A percentile compares a stretch with the other conserved stretches of the same genome.
Conservation (phyloP, 1,140 invertebrate species). For the roundworm (Caenorhabditis elegans) region WBcel235 BX284606.5:15372001-15372500, state of each 20-base stretch:
- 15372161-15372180: not conserved
- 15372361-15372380: too few relatives aligned
- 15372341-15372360: not conserved
- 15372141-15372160: not conserved
- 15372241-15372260: not conserved
- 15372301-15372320: not conserved
- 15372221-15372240: slow-evolving; percentile 5
- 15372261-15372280: not conserved
- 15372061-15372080: slow-evolving; percentile 8
- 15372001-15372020: slow-evolving; percentile 56
- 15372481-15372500: slow-evolving; percentile 7
- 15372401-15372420: too few relatives aligned
- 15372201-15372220: not conserved
- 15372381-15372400: too few relatives aligned
- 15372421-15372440: too few relatives aligned
- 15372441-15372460: too few relatives aligned
- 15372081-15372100: slow-evolving; percentile 38
- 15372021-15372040: slow-evolving; percentile 59
- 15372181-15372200: not conserved
- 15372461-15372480: too few relatives aligned
- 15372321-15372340: not conserved
- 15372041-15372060: slow-evolving; percentile 59
- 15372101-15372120: not conserved
- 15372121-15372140: not conserved
- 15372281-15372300: not conserved